phyloP scores from a whole-genome alignment of 1,140 invertebrate species.

The Aphis craccivora region DNA sequence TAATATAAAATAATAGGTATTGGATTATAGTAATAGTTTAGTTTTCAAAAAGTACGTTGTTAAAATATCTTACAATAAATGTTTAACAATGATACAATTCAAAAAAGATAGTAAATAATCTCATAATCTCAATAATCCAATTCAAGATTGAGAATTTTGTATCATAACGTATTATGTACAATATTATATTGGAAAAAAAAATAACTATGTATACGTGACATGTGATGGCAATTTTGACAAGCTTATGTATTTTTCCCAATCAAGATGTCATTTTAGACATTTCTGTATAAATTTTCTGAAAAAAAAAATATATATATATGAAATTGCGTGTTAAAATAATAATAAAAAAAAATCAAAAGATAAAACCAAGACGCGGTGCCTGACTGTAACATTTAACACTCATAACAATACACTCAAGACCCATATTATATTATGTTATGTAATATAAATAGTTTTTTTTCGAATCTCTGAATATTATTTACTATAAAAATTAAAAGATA shows the following conservation, averaged over 20 bases:
- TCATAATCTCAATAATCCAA: background rate
- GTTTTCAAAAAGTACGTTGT: background rate
- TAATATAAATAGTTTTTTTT: background rate
- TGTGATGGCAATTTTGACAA: background rate
- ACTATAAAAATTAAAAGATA: background rate
- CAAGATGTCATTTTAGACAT: background rate
- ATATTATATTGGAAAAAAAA: no score
- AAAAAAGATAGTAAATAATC: background rate
- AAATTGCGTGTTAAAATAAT: background rate
- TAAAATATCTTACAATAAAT: background rate
- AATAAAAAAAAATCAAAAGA: background rate
- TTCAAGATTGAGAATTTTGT: background rate
- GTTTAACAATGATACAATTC: background rate
- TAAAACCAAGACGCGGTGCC: background rate
- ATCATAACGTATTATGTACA: background rate
- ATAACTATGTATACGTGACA: background rate
- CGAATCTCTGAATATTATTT: background rate
- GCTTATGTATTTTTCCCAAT: background rate
- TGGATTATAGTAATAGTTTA: background rate
- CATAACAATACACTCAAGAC: background rate
- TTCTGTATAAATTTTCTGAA: conserved; percentile 14
- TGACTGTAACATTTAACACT: background rate
- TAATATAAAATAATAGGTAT: background rate
- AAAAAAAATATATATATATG: background rate
- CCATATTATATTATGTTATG: background rate